Evolutionary conservation across 2,113 vertebrate species (phyloP).

Genomic region (Strigops habroptila): DNA sequence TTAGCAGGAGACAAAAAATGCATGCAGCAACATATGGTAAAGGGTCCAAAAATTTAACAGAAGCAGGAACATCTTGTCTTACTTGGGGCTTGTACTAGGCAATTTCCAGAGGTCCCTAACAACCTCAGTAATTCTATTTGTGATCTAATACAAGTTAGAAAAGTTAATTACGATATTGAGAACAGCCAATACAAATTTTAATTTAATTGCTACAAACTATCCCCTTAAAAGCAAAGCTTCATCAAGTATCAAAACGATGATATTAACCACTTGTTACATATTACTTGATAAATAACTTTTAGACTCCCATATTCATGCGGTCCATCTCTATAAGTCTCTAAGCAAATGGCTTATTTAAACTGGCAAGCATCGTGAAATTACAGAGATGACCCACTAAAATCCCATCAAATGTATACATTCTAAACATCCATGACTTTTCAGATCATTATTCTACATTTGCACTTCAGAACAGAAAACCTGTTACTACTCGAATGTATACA

Average conservation of each 20-base stretch:
- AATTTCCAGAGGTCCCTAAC: background rate
- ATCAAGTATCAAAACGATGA: background rate
- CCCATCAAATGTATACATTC: background rate
- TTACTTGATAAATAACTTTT: background rate
- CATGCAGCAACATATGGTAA: no score
- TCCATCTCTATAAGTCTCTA: background rate
- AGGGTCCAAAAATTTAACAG: no score
- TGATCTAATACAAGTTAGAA: background rate
- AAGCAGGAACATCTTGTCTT: no score
- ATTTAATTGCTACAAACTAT: background rate
- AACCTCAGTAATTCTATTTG: background rate
- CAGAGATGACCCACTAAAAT: background rate
- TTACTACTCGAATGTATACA: slow-evolving; percentile 33
- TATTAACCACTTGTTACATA: background rate
- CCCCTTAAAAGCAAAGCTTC: background rate
- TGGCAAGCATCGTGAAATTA: background rate
- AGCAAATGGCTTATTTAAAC: background rate
- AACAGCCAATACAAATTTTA: background rate
- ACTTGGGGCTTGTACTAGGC: no score
- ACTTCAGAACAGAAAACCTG: background rate
- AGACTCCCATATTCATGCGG: background rate
- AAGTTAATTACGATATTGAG: background rate
- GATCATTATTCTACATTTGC: background rate
- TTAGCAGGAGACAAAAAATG: no score
- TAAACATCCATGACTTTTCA: background rate